A percentile compares a stretch with the other conserved stretches of the same genome.
Conservation (phyloP, 1,140 invertebrate species). For the Drosophila rhopaloa region DNA sequence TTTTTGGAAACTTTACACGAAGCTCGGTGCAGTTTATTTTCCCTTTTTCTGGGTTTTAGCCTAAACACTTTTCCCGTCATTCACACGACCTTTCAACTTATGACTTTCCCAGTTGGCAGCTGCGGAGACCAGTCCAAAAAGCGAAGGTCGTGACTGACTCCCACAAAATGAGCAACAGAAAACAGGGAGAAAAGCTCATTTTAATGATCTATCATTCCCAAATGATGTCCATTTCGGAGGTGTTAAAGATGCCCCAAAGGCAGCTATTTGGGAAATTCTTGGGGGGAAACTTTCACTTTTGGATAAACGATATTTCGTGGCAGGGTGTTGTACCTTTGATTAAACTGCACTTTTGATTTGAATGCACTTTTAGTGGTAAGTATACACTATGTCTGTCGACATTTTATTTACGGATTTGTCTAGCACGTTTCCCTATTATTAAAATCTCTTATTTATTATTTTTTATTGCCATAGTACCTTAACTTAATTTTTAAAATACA, state of each 20-base stretch:
- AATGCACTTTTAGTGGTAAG: constrained; percentile 1
- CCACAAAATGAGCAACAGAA: constrained; percentile 32
- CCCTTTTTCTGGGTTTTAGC: constrained; percentile 40
- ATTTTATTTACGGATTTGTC: no score
- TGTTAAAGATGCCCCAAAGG: constrained; percentile 57
- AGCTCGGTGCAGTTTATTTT: constrained; percentile 44
- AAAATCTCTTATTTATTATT: not conserved
- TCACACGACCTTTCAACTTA: constrained; percentile 66
- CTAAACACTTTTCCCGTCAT: constrained; percentile 47
- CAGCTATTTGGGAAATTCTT: constrained; percentile 37
- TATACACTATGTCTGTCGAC: not conserved
- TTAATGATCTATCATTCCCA: constrained; percentile 64
- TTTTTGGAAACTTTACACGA: constrained; percentile 24
- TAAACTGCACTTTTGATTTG: constrained; percentile 28
- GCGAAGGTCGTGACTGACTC: constrained; percentile 53
- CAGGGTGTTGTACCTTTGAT: constrained; percentile 29
- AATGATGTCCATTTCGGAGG: constrained; percentile 54
- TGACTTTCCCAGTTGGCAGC: constrained; percentile 53
- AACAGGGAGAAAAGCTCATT: constrained; percentile 41
- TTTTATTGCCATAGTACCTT: not conserved
- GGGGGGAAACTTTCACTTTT: constrained; percentile 51
- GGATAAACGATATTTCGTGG: constrained; percentile 32
- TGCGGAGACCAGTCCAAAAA: constrained; percentile 29
- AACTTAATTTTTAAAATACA: no score
- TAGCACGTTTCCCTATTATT: not conserved